Evolutionary conservation across 1,140 invertebrate species (phyloP), one percentile per base, ranked within the genome.

Genomic region (Trichoplusia ni): DNA sequence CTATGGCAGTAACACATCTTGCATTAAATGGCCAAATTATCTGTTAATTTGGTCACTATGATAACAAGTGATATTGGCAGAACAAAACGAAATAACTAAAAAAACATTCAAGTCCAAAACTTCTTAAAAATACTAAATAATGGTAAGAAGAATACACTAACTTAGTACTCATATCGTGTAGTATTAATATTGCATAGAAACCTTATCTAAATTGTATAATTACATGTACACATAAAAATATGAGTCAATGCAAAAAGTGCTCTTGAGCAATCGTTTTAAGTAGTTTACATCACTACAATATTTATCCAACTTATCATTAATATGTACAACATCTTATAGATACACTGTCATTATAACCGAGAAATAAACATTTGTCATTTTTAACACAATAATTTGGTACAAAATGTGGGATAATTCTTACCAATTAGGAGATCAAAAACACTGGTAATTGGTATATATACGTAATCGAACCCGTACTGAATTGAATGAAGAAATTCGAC

Each of bases 121-220:
- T 23, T 21, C n/a, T 23, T 42, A 44, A 33, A 19, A 56, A 60
- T 46, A 46, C 40, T 38, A 33, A 38, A 25, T 19, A 59, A 44
- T 42, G 27, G 46, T 49, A 49, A 49, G 25, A 49, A 1, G 18
- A 49, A 25, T 49, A 44, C 9, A 31, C 13, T 16, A 49, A 49
- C 2, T n/a, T 18, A 27, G 11, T 27, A 29, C 23, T 14, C 21
- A 25, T n/a, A 14, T 27, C 9, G 44, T 29, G 29, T 16, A 49
- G 46, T 13, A 18, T 49, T 31, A 49, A 31, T 49, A 49, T 49
- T 49, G 46, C 46, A 14, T 31, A 31, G n/a, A 49, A 6, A 18
- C 29, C 25, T 18, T 11, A 29, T 31, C 14, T 4, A 31, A 49
- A 31, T 18, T n/a, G 27, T 33, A 31, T 18, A 49, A 18, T 18